Evolutionary conservation across 2,888 invertebrate genomes (phyloP).

Genomic region (Magallana nippona): DNA sequence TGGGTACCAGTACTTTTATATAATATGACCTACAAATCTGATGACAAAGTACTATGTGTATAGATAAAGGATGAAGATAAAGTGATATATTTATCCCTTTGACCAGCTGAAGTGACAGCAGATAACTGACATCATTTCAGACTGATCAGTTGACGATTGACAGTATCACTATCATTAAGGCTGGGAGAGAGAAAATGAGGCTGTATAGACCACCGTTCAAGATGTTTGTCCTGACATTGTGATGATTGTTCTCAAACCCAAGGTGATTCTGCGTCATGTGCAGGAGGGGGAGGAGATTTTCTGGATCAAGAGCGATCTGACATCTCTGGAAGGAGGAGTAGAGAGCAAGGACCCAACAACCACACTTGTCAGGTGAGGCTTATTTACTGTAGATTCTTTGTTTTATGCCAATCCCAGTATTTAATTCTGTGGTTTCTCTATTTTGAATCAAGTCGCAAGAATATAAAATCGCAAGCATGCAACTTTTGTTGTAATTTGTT

Average conservation of each 20-base stretch:
- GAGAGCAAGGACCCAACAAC: neutral
- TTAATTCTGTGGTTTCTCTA: too few species aligned
- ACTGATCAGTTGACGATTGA: neutral
- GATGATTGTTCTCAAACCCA: slow-evolving; percentile 60
- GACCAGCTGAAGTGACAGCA: neutral
- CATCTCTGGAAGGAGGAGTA: slow-evolving; percentile 44
- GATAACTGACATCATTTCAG: slow-evolving; percentile 11
- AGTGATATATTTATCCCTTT: neutral
- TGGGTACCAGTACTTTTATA: too few species aligned
- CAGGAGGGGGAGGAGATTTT: slow-evolving; percentile 63
- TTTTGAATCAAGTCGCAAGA: too few species aligned
- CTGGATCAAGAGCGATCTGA: slow-evolving; percentile 61
- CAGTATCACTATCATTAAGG: too few species aligned
- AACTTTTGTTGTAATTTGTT: too few species aligned
- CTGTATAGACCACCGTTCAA: too few species aligned
- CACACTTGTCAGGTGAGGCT: neutral
- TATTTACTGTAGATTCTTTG: too few species aligned
- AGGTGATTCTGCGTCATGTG: slow-evolving; percentile 60
- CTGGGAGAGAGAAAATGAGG: neutral
- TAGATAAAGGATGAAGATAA: neutral
- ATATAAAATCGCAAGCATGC: too few species aligned
- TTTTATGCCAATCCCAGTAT: too few species aligned
- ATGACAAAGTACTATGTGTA: too few species aligned
- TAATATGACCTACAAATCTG: too few species aligned
- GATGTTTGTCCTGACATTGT: neutral